These are phyloP conservation scores for Nothoprocta pentlandii DNA, from an alignment of 2,113 vertebrate species.

Conservation along the genomic window DNA sequence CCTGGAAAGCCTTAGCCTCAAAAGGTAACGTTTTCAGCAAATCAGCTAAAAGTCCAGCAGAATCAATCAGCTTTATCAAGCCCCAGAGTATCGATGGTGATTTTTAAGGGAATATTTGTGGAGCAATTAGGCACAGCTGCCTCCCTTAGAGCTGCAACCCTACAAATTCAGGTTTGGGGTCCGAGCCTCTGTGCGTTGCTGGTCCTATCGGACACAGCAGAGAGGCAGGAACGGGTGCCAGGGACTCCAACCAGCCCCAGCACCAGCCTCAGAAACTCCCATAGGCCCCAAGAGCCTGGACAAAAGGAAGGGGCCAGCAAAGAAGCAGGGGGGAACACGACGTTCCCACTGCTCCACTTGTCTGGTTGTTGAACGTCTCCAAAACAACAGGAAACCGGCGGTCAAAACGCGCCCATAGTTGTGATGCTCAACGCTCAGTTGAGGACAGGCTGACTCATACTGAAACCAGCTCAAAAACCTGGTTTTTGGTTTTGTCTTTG, in stretches of 20 bases:
- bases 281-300: not conserved
- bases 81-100: not conserved
- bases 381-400: not conserved
- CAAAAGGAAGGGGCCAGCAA: not conserved
- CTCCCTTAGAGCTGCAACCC: not conserved
- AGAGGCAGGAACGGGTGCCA: not conserved
- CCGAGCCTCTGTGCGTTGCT: not conserved
- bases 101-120: not conserved
- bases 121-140: not conserved
- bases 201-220: not conserved
- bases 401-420: accelerated
- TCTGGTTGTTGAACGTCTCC: not conserved
- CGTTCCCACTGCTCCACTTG: accelerated
- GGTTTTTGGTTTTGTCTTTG: not conserved
- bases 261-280: not conserved
- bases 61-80: not conserved
- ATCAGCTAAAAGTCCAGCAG: too few species aligned
- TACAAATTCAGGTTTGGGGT: not conserved
- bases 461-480: not conserved
- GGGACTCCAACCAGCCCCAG: not conserved
- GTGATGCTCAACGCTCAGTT: not conserved
- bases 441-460: not conserved
- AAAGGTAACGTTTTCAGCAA: not conserved
- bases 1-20: not conserved
- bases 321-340: not conserved